These are phyloP conservation scores for Camponotus vicinus DNA, from an alignment of 1,140 invertebrate genomes.

Conservation along the genomic window DNA sequence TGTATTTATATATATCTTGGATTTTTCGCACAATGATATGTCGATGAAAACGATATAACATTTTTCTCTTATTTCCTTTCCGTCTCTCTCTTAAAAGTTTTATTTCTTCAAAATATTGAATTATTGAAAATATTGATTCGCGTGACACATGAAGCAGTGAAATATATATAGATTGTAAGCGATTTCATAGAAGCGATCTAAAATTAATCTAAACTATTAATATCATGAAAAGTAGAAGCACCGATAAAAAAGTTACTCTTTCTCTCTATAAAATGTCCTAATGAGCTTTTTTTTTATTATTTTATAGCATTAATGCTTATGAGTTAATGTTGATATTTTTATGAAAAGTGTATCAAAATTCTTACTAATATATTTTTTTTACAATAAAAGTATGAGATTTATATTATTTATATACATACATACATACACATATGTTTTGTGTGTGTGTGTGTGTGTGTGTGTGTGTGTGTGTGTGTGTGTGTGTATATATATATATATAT, in stretches of 20 bases:
- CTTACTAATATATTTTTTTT: slow-evolving; percentile 11
- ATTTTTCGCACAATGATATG: neutral
- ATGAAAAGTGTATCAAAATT: neutral
- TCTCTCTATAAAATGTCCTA: slow-evolving; percentile 28
- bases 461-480: too few relatives aligned
- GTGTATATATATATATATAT: too few relatives aligned
- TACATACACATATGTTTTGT: too few relatives aligned
- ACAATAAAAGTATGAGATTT: slow-evolving; percentile 10
- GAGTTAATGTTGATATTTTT: slow-evolving; percentile 10
- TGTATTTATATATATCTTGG: neutral
- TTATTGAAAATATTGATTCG: slow-evolving; percentile 28
- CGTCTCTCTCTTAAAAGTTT: slow-evolving; percentile 17
- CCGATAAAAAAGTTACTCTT: slow-evolving; percentile 9
- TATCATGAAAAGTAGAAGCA: slow-evolving; percentile 38
- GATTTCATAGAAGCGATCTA: slow-evolving; percentile 36
- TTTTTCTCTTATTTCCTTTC: neutral
- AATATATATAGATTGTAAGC: slow-evolving; percentile 44
- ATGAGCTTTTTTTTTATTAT: slow-evolving; percentile 21
- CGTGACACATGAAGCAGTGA: slow-evolving; percentile 45
- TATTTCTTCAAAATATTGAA: slow-evolving; percentile 52
- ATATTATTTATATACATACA: too few relatives aligned
- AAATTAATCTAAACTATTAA: slow-evolving; percentile 59
- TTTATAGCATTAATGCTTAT: neutral
- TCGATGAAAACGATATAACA: slow-evolving; percentile 15
- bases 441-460: too few relatives aligned